Percentiles rank a stretch among this genome's conserved stretches.
Conservation (phyloP, 2,888 invertebrate species). For the Polyommatus icarus region DNA sequence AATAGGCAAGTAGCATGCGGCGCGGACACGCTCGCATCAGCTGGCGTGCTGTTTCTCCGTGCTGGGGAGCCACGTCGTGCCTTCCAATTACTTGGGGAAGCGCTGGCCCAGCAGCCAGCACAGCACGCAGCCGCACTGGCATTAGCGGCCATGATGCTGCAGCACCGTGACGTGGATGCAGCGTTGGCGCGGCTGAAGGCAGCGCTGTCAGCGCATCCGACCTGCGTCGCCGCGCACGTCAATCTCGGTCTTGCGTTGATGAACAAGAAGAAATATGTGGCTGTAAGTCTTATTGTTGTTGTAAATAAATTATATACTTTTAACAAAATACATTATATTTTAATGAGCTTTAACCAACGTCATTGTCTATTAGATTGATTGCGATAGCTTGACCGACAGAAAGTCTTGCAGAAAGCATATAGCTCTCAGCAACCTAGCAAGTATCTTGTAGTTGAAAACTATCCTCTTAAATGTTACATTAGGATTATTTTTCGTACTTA, state of each 20-base stretch:
- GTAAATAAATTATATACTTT: no score
- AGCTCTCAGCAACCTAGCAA: no score
- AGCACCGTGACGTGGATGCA: conserved; percentile 72
- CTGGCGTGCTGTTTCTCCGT: conserved; percentile 73
- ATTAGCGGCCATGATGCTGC: conserved; percentile 78
- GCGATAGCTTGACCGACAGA: no score
- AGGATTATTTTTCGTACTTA: no score
- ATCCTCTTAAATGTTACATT: no score
- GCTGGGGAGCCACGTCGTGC: conserved; percentile 73
- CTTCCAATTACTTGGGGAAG: conserved; percentile 78
- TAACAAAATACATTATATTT: no score
- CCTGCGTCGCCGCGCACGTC: conserved; percentile 69
- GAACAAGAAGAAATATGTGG: conserved; percentile 69
- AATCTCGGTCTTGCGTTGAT: conserved; percentile 68
- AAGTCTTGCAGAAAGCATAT: no score
- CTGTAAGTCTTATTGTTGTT: conserved; percentile 55
- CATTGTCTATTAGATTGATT: no score
- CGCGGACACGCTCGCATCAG: conserved; percentile 75
- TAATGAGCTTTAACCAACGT: no score
- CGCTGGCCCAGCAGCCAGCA: conserved; percentile 70
- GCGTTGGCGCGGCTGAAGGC: conserved; percentile 73
- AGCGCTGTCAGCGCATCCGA: conserved; percentile 66
- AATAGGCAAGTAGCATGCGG: conserved; percentile 54
- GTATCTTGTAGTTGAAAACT: no score
- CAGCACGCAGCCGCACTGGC: conserved; percentile 75